phyloP scores from a whole-genome alignment of 2,888 invertebrate species.

The Linnaemya vulpina region DNA sequence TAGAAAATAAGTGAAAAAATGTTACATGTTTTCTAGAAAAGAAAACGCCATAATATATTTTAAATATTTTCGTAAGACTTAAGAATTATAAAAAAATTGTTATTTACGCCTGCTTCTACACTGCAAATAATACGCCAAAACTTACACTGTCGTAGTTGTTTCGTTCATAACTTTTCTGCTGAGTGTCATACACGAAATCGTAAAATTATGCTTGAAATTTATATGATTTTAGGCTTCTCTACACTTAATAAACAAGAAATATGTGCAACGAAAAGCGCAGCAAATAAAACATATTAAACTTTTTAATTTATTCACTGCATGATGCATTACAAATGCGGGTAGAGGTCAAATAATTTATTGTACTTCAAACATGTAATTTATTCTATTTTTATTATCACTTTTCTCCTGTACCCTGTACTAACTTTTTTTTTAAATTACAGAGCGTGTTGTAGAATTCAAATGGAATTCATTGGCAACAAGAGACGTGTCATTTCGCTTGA shows the following conservation, averaged over 20 bases:
- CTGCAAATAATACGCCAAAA: too few relatives aligned
- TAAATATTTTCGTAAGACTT: too few relatives aligned
- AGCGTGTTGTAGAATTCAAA: constrained; percentile 8
- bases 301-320: background rate
- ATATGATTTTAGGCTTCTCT: background rate
- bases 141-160: too few relatives aligned
- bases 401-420: background rate
- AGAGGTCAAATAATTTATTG: background rate
- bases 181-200: background rate
- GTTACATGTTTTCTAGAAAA: too few relatives aligned
- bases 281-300: background rate
- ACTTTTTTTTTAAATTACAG: constrained; percentile 2
- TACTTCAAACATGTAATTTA: background rate
- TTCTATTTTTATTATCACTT: background rate
- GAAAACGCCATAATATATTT: too few relatives aligned
- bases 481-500: constrained; percentile 39
- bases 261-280: background rate
- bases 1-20: too few relatives aligned
- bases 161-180: too few relatives aligned
- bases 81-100: too few relatives aligned
- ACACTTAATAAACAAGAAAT: background rate
- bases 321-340: background rate
- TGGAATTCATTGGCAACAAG: constrained; percentile 34
- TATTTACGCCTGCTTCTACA: too few relatives aligned
- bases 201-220: background rate